Conservation (phyloP, 2,113 vertebrate species). For the Solea solea region DNA sequence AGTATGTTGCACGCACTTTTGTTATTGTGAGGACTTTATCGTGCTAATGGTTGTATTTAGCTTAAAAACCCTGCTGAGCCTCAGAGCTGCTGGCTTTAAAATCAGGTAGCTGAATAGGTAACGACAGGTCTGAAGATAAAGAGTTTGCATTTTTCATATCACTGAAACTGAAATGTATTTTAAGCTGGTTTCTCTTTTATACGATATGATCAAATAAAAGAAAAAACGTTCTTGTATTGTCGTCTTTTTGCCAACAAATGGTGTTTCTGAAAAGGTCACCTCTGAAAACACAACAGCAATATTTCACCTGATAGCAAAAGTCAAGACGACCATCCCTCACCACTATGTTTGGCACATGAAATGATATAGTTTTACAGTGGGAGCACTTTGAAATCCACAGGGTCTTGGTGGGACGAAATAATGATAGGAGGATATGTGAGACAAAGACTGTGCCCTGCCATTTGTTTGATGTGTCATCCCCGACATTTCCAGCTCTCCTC, state of each 20-base stretch:
- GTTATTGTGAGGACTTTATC: background rate
- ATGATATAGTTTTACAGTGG: constrained; percentile 9
- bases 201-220: background rate
- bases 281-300: background rate
- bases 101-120: background rate
- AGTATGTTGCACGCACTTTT: background rate
- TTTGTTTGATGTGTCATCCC: constrained; percentile 72
- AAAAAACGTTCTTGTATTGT: background rate
- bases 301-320: constrained; percentile 26
- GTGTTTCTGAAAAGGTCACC: constrained; percentile 15
- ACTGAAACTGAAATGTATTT: background rate
- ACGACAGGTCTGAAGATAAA: background rate
- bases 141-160: background rate
- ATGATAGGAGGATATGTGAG: constrained; percentile 57
- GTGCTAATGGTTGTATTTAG: background rate
- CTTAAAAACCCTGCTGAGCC: background rate
- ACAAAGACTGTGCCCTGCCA: constrained; percentile 36
- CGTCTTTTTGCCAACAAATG: background rate
- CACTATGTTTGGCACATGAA: constrained; percentile 2
- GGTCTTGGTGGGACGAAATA: constrained; percentile 31
- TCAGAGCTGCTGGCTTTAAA: too few species aligned
- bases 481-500: constrained; percentile 40
- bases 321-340: constrained; percentile 19
- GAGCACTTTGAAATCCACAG: constrained; percentile 30
- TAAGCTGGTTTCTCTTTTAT: background rate